phyloP scores from a whole-genome alignment of 2,113 vertebrate genomes.

The Tyto alba region DNA sequence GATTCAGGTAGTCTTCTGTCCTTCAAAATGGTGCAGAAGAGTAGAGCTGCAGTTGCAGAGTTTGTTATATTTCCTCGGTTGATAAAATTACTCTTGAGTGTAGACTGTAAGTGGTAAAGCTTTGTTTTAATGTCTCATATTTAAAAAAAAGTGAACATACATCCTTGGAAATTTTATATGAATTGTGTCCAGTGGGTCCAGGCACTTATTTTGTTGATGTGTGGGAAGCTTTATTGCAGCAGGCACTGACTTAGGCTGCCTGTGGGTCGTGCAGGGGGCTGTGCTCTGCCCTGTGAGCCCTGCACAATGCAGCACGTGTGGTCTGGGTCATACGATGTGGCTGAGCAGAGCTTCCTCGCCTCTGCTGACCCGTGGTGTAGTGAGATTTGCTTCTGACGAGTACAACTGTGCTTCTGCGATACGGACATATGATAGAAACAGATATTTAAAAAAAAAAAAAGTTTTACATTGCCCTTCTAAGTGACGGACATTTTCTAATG shows the following conservation, averaged over 20 bases:
- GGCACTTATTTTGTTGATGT: too few species aligned
- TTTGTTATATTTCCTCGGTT: background rate
- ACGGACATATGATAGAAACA: background rate
- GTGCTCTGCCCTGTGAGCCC: background rate
- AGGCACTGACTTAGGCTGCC: background rate
- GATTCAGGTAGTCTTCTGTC: background rate
- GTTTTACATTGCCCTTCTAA: background rate
- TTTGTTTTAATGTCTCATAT: background rate
- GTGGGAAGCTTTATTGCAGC: background rate
- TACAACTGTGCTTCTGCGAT: background rate
- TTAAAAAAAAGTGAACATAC: background rate
- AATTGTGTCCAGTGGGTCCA: fast-evolving
- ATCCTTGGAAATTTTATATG: fast-evolving
- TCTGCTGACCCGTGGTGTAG: background rate
- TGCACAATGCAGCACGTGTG: background rate
- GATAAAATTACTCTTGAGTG: background rate
- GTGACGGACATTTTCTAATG: background rate
- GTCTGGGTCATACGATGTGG: background rate
- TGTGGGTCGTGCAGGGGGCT: background rate
- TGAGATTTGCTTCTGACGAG: background rate
- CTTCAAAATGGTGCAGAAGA: background rate
- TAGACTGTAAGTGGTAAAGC: background rate
- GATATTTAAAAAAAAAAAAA: background rate
- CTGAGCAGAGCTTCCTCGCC: background rate
- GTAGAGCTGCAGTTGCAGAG: background rate